phyloP scores from a whole-genome alignment of 2,113 vertebrate species.

The Cygnus buccinator region DNA sequence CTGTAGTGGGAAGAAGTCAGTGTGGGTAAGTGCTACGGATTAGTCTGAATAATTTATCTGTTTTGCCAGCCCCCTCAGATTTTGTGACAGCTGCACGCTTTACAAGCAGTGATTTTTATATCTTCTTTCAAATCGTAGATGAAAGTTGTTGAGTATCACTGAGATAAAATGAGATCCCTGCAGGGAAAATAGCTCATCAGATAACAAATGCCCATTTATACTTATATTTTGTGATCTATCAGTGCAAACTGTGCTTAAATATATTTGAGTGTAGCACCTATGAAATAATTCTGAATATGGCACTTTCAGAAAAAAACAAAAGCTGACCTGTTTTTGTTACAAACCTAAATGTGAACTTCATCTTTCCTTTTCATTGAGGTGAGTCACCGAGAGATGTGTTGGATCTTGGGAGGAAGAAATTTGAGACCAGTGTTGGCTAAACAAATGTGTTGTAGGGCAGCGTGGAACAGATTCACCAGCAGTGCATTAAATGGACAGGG shows the following conservation, averaged over 20 bases:
- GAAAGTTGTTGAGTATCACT: constrained; percentile 18
- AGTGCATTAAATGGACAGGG: background rate
- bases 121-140: constrained; percentile 2
- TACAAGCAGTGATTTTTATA: background rate
- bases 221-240: background rate
- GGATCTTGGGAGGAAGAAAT: background rate
- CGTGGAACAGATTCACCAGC: background rate
- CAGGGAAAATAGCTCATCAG: constrained; percentile 15
- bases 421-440: background rate
- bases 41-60: background rate
- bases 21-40: background rate
- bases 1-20: background rate
- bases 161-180: constrained; percentile 4
- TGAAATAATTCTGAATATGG: background rate
- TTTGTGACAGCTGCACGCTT: constrained; percentile 27
- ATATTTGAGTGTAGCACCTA: background rate
- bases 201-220: background rate
- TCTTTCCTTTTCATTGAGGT: background rate
- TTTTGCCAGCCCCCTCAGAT: background rate
- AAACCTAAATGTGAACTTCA: background rate
- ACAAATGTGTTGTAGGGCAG: background rate
- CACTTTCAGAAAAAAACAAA: background rate
- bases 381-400: background rate
- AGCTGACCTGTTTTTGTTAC: background rate
- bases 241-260: background rate